A percentile compares a stretch with the other conserved stretches of the same genome.
Evolutionary conservation across 2,888 invertebrate genomes (phyloP).

Genomic region (Stenolophus ochropezus): DNA sequence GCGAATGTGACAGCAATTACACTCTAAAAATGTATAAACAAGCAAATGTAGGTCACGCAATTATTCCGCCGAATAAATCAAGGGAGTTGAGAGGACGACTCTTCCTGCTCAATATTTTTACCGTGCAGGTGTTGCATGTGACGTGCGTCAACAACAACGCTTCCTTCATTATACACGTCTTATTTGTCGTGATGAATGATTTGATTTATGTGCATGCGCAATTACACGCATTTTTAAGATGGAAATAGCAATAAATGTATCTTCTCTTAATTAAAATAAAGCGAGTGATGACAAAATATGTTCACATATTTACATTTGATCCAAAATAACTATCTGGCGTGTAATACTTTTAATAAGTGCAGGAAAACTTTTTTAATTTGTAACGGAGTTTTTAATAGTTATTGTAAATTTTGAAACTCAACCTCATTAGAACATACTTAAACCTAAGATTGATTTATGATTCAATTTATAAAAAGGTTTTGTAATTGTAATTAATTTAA

Average conservation of each 20-base stretch:
- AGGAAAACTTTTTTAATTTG: background rate
- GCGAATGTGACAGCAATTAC: slow-evolving; percentile 45
- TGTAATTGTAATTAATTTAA: too few relatives aligned
- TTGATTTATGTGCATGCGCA: slow-evolving; percentile 1
- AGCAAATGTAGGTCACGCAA: slow-evolving; percentile 39
- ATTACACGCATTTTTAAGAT: background rate
- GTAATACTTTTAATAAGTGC: too few relatives aligned
- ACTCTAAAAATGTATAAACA: slow-evolving; percentile 22
- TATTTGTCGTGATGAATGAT: slow-evolving; percentile 21
- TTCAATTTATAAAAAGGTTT: too few relatives aligned
- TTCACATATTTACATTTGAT: too few relatives aligned
- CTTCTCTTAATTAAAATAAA: background rate
- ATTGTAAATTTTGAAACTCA: too few relatives aligned
- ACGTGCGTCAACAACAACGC: slow-evolving; percentile 2
- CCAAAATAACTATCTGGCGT: too few relatives aligned
- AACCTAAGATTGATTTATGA: too few relatives aligned
- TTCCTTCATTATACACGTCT: slow-evolving; percentile 30
- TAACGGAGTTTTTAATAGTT: background rate
- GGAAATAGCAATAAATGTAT: background rate
- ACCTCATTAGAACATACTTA: too few relatives aligned
- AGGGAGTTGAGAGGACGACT: slow-evolving; percentile 6
- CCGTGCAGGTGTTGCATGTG: slow-evolving; percentile 7
- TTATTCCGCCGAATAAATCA: slow-evolving; percentile 41
- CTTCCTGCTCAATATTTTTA: slow-evolving; percentile 10
- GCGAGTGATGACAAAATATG: background rate